Evolutionary conservation across 2,797 vertebrate genomes (phyloP), one percentile per base, ranked within the genome.

Genomic region (Ispidina lecontei): DNA sequence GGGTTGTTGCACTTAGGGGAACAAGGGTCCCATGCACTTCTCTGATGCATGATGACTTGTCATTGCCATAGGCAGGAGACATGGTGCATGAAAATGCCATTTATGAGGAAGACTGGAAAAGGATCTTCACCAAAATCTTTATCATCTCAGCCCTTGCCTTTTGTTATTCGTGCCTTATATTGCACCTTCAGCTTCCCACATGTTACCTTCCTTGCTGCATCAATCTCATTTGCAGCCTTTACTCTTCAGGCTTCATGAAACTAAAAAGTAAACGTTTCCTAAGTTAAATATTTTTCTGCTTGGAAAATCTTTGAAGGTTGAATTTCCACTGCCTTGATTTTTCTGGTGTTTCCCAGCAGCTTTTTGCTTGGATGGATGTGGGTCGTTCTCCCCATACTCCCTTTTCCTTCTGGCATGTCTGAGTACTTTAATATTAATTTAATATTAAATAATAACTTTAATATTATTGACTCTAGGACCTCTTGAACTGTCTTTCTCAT

Each of bases 121-220:
- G 33, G 21, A 72, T 74, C 43, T 70, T 11, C 54, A 82, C 21
- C 41, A 64, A 47, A 63, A 54, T 37, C 43, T 68, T 74, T 11
- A n/a, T 58, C 18, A 12, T 54, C 11, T 23, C 1, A 71, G 68
- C 10, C 26, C 8, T 49, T 54, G 14, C 31, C 18, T 47, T 85
- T 52, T 63, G 5, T 47, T 69, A 4, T 1, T 5, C 37, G 11
- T 2, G 1, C 17, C 1, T 67, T 17, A 2, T n/a, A 6, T 15
- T 55, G 14, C 44, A 21, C 65, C 25, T 37, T 51, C 52, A n/a
- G 22, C 49, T 87, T 67, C 63, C 11, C 5, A 11, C 44, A 3
- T 26, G 7, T 29, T 80, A 64, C 71, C 37, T 73, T 62, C 46
- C 35, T 65, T 78, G n/a, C 70, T 80, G 49, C 51, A 10, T 37